Percentiles rank a stretch among this genome's conserved stretches.
These are phyloP conservation scores for Merluccius polli DNA, from an alignment of 2,797 vertebrate genomes.

Conservation along the genomic window DNA sequence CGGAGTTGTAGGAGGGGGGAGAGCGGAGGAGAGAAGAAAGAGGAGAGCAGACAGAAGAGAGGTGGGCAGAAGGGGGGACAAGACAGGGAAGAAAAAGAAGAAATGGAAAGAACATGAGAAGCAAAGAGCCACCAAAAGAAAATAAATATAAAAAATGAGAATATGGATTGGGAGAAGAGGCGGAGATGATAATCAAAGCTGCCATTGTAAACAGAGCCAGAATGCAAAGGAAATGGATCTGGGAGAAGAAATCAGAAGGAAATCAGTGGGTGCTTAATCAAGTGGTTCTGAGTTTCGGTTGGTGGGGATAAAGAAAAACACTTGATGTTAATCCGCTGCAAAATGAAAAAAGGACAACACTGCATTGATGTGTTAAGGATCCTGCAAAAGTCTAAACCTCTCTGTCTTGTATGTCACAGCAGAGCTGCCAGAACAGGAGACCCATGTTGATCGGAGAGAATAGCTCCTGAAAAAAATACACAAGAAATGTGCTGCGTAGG, in stretches of 20 bases:
- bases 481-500: not conserved
- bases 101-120: slow-evolving; percentile 15
- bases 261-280: not conserved
- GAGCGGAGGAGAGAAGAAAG: slow-evolving; percentile 9
- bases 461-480: not conserved
- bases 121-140: slow-evolving; percentile 14
- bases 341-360: not conserved
- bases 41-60: slow-evolving; percentile 26
- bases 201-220: not conserved
- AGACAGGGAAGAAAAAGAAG: slow-evolving; percentile 12
- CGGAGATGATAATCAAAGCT: not conserved
- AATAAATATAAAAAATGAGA: slow-evolving; percentile 32
- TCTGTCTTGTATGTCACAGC: not conserved
- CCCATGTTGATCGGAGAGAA: not conserved
- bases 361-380: not conserved
- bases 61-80: slow-evolving; percentile 29
- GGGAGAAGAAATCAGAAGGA: not conserved
- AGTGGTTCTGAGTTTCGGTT: not conserved
- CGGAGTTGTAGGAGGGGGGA: slow-evolving; percentile 26
- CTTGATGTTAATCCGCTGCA: not conserved
- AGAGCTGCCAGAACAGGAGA: not conserved
- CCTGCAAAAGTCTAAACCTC: not conserved
- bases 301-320: not conserved
- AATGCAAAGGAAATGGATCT: not conserved
- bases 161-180: slow-evolving; percentile 13